phyloP scores from a whole-genome alignment of 1,140 invertebrate genomes.

The Acromyrmex charruanus region DNA sequence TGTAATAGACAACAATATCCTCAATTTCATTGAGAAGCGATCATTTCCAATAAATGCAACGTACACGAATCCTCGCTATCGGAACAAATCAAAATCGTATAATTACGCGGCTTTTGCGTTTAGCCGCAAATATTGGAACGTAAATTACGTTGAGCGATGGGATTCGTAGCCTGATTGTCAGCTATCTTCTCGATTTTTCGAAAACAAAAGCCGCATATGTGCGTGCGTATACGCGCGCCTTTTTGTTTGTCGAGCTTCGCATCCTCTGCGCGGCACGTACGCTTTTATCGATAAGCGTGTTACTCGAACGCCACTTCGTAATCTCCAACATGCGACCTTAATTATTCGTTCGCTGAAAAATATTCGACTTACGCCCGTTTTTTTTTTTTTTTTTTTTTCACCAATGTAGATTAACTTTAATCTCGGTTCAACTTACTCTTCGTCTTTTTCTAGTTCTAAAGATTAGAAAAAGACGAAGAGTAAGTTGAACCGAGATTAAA shows the following conservation, averaged over 20 bases:
- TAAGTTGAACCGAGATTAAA: too few relatives aligned
- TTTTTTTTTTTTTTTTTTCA: too few relatives aligned
- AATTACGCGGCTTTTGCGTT: slow-evolving; percentile 1
- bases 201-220: slow-evolving; percentile 18
- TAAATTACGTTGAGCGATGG: slow-evolving; percentile 9
- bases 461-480: too few relatives aligned
- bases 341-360: slow-evolving; percentile 60
- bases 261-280: slow-evolving; percentile 39
- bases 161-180: background rate
- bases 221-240: background rate
- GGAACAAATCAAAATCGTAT: background rate
- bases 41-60: background rate
- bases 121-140: background rate
- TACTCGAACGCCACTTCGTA: slow-evolving; percentile 25
- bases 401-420: too few relatives aligned
- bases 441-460: too few relatives aligned
- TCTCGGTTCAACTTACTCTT: too few relatives aligned
- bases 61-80: background rate
- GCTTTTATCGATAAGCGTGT: slow-evolving; percentile 63
- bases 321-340: slow-evolving; percentile 49
- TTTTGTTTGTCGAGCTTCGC: slow-evolving; percentile 28
- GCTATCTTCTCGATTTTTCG: slow-evolving; percentile 11
- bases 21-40: background rate
- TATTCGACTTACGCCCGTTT: background rate
- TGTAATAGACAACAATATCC: background rate